Evolutionary conservation across 2,797 vertebrate species (phyloP).

Genomic region (Sebastes matsubarae): DNA sequence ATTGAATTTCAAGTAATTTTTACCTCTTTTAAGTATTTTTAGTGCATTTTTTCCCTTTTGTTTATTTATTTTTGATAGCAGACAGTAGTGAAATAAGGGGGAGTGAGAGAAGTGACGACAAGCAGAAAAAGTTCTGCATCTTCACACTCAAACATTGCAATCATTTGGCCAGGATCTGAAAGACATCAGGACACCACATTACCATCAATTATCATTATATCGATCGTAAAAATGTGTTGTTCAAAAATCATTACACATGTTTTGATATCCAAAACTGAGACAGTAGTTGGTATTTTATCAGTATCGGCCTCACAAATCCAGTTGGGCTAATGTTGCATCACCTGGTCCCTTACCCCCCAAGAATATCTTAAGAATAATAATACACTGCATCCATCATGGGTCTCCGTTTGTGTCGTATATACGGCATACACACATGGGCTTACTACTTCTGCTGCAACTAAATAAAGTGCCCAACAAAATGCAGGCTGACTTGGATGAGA

Average conservation of each 20-base stretch:
- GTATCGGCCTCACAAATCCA: too few species aligned
- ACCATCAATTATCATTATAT: not conserved
- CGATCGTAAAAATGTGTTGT: not conserved
- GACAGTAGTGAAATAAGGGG: too few species aligned
- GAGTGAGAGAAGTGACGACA: too few species aligned
- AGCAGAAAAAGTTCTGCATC: too few species aligned
- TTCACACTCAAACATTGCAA: too few species aligned
- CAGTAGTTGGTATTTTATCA: not conserved
- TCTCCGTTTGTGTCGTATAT: not conserved
- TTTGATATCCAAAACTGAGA: not conserved
- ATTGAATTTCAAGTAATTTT: too few species aligned
- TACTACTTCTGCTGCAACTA: not conserved
- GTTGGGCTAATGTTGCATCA: too few species aligned
- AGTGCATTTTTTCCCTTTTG: not conserved
- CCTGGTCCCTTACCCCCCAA: too few species aligned
- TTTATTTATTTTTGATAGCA: too few species aligned
- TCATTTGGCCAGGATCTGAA: not conserved
- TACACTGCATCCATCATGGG: not conserved
- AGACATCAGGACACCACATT: not conserved
- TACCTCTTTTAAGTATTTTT: not conserved
- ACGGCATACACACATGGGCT: not conserved
- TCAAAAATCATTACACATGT: not conserved
- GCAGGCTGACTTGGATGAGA: not conserved
- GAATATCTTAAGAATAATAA: too few species aligned
- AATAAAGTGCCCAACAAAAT: not conserved